These are phyloP conservation scores for Xestobium rufovillosum DNA, from an alignment of 2,888 invertebrate species.

Conservation along the genomic window DNA sequence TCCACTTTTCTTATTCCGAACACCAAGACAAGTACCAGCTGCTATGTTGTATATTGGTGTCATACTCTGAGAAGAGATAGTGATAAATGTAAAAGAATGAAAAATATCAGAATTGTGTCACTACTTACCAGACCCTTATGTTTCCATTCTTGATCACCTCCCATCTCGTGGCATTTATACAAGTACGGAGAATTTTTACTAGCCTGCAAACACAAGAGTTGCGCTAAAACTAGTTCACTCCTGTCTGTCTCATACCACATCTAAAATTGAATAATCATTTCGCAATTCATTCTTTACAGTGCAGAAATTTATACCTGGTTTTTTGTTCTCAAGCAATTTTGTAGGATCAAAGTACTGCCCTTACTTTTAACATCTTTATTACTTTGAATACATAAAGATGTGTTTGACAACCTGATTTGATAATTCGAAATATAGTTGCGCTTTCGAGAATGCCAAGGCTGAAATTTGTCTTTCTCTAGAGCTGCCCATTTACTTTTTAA, in stretches of 20 bases:
- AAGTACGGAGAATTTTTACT: constrained; percentile 57
- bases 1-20: constrained; percentile 40
- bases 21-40: constrained; percentile 75
- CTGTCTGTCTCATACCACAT: constrained; percentile 81
- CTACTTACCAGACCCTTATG: constrained; percentile 61
- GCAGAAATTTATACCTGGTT: constrained; percentile 53
- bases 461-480: constrained; percentile 57
- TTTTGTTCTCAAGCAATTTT: constrained; percentile 60
- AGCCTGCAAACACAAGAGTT: constrained; percentile 79
- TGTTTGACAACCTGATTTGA: constrained; percentile 65
- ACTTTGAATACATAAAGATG: constrained; percentile 71
- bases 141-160: constrained; percentile 88
- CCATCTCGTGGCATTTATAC: constrained; percentile 88
- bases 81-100: constrained; percentile 15
- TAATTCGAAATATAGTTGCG: constrained; percentile 66
- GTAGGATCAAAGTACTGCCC: constrained; percentile 64
- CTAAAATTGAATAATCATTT: constrained; percentile 41
- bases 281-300: not conserved
- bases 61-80: constrained; percentile 52
- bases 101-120: constrained; percentile 5
- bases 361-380: constrained; percentile 70
- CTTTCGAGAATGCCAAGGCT: constrained; percentile 78
- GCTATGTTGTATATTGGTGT: constrained; percentile 81
- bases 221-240: constrained; percentile 74
- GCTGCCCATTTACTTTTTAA: constrained; percentile 55